These are phyloP conservation scores for Drosophila watanabei DNA, from an alignment of 1,140 invertebrate genomes.

Conservation along the genomic window DNA sequence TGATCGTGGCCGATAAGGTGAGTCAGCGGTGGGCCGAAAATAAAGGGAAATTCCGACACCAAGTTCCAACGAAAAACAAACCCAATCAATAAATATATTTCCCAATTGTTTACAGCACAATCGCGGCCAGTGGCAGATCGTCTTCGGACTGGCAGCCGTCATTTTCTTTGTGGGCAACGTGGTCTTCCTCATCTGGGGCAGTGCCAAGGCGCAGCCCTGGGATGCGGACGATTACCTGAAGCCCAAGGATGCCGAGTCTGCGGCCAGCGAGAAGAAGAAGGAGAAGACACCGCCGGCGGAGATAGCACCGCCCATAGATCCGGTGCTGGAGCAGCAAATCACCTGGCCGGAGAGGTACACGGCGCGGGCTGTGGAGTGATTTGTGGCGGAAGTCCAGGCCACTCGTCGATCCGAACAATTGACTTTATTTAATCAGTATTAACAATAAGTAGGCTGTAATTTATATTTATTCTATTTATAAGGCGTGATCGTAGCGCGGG, in stretches of 20 bases:
- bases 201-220: slow-evolving; percentile 88
- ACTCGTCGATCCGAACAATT: slow-evolving; percentile 34
- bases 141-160: slow-evolving; percentile 90
- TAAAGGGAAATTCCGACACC: slow-evolving; percentile 9
- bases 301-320: slow-evolving; percentile 61
- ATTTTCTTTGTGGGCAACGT: slow-evolving; percentile 90
- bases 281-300: not conserved
- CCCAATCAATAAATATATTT: slow-evolving; percentile 15
- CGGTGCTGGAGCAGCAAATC: slow-evolving; percentile 67
- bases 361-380: slow-evolving; percentile 51
- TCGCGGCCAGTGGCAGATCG: slow-evolving; percentile 89
- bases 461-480: slow-evolving; percentile 83
- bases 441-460: slow-evolving; percentile 77
- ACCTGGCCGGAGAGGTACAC: slow-evolving; percentile 71
- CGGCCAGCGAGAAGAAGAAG: not conserved
- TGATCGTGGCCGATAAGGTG: slow-evolving; percentile 89
- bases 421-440: slow-evolving; percentile 76
- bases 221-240: slow-evolving; percentile 86
- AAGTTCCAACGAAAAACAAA: slow-evolving; percentile 6
- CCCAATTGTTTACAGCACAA: slow-evolving; percentile 85
- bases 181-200: slow-evolving; percentile 89
- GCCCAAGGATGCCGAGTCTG: slow-evolving; percentile 60
- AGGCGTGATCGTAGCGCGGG: slow-evolving; percentile 57
- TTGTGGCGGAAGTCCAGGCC: slow-evolving; percentile 37
- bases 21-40: slow-evolving; percentile 39